Base-by-base conservation (phyloP, 92 coral and sea anemone genomes). In the Galaxea fascicularis region DNA sequence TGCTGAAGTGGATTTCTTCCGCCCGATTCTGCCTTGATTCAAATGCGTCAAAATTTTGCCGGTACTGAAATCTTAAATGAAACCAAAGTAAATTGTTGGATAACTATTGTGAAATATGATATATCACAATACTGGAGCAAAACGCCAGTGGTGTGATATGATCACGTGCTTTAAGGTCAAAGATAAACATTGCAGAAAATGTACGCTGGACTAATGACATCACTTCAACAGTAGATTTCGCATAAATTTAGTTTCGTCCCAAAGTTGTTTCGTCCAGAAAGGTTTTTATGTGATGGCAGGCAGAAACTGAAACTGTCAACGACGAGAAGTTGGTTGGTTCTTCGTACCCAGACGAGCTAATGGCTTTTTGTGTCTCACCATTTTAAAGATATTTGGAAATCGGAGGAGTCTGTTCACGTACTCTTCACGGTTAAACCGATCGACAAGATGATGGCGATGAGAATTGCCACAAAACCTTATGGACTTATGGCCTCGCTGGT, bases 81-180 rank as follows among this genome's bases (percentile, higher is more conserved):
- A 15, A 17, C 63, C 21, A 57, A 20, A 24, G 8, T 3, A 57
- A 14, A 57, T 21, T 16, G 8, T n/a, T 14, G 63, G 18, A 17
- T 21, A 17, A 57, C 17, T 11, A 21, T 21, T 21, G 24, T 25
- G 20, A 46, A 14, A 10, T 22, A 3, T 1, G 57, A 3, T 21
- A 3, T 71, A 20, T 31, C n/a, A 45, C 41, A 71, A 46, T 26
- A 14, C 62, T 51, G 0, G 25, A 45, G 30, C 63, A 52, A 47
- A 57, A 4, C 53, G 16, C 22, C 18, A 13, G 80, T 77, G 52
- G 84, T 46, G 74, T 79, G 74, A 79, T 65, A 21, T 65, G 25
- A 39, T 49, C 84, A 79, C 84, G 84, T 64, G 74, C 29, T 21
- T n/a, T 20, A 77, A 65, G 84, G 74, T 79, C 74, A 79, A 65